Evolutionary conservation across 2,113 vertebrate genomes (phyloP).

Genomic region (Seriola rivoliana): DNA sequence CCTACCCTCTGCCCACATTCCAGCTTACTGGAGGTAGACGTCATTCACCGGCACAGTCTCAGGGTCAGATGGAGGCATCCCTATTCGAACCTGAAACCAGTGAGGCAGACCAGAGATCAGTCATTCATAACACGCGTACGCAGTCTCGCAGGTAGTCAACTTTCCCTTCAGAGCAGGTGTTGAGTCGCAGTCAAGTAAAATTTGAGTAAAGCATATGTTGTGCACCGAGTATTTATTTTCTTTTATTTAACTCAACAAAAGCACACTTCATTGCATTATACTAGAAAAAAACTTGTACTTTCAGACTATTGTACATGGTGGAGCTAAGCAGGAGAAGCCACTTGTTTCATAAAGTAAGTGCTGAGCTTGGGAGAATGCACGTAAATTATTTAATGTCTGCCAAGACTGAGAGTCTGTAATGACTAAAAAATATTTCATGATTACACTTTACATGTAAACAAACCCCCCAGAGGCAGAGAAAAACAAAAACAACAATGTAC

Average conservation of each 20-base stretch:
- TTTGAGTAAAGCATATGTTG: background rate
- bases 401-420: slow-evolving; percentile 36
- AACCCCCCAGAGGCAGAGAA: slow-evolving; percentile 4
- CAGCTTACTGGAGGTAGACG: slow-evolving; percentile 56
- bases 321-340: slow-evolving; percentile 22
- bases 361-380: slow-evolving; percentile 11
- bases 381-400: slow-evolving; percentile 54
- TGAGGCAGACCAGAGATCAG: slow-evolving; percentile 48
- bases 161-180: background rate
- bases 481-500: slow-evolving; percentile 32
- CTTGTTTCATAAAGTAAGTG: slow-evolving; percentile 26
- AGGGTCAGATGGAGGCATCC: slow-evolving; percentile 58
- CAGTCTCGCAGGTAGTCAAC: background rate
- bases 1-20: slow-evolving; percentile 69
- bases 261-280: background rate
- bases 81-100: slow-evolving; percentile 57
- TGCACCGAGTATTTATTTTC: background rate
- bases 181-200: background rate
- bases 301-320: slow-evolving; percentile 19
- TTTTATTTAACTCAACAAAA: slow-evolving; percentile 54
- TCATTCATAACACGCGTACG: slow-evolving; percentile 23
- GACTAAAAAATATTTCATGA: slow-evolving; percentile 45
- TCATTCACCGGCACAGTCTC: slow-evolving; percentile 53
- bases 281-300: slow-evolving; percentile 8
- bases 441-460: slow-evolving; percentile 39